Evolutionary conservation across 2,113 vertebrate species (phyloP).

Genomic region (Marmota monax): DNA sequence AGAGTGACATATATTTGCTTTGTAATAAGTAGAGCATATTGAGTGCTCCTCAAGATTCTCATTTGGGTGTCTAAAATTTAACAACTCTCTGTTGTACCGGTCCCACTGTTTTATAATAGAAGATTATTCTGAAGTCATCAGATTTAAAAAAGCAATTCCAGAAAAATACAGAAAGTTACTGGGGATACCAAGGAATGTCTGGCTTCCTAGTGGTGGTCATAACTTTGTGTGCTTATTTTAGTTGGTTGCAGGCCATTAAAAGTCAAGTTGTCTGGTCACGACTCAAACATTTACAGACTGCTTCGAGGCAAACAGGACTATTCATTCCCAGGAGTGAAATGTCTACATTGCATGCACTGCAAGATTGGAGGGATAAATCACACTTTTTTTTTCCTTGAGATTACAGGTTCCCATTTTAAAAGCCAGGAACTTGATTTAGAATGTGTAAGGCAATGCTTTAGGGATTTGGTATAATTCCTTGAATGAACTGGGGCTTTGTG

Average conservation of each 20-base stretch:
- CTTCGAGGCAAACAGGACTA: slow-evolving; percentile 47
- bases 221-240: slow-evolving; percentile 41
- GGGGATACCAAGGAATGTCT: background rate
- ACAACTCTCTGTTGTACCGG: background rate
- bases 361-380: slow-evolving; percentile 72
- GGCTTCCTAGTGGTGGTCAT: background rate
- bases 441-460: slow-evolving; percentile 28
- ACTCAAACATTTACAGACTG: slow-evolving; percentile 51
- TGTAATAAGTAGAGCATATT: background rate
- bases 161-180: background rate
- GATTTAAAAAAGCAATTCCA: background rate
- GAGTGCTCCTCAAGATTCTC: background rate
- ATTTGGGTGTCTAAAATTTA: background rate
- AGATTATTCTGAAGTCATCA: background rate
- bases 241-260: slow-evolving; percentile 47
- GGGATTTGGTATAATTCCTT: slow-evolving; percentile 37
- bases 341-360: slow-evolving; percentile 16
- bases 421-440: slow-evolving; percentile 52
- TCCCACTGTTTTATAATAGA: background rate
- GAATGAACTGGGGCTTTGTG: slow-evolving; percentile 53
- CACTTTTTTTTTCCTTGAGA: background rate
- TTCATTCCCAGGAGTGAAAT: slow-evolving; percentile 51
- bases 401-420: slow-evolving; percentile 62
- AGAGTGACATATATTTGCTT: background rate
- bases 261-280: slow-evolving; percentile 64